Conservation (phyloP, 1,140 invertebrate genomes). For the Lucilia cuprina region DNA sequence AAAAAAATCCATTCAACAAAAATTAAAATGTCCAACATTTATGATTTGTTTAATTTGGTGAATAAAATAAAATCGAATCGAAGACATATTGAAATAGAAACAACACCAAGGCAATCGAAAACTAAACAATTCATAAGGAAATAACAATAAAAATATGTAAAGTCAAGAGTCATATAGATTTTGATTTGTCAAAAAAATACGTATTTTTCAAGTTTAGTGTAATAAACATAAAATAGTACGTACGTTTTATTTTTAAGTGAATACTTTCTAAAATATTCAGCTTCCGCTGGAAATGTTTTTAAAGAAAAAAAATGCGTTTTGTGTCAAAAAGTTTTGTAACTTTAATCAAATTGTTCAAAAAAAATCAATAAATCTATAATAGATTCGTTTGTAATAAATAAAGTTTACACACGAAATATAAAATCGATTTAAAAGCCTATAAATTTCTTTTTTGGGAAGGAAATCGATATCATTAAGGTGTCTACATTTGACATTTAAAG, state of each 20-base stretch:
- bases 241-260: not conserved
- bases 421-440: too few relatives aligned
- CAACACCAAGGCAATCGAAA: not conserved
- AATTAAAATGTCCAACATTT: not conserved
- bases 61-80: not conserved
- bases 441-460: too few relatives aligned
- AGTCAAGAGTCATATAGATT: not conserved
- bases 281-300: not conserved
- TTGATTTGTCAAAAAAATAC: too few relatives aligned
- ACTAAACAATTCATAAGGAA: not conserved
- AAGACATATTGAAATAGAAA: not conserved
- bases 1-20: not conserved
- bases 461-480: too few relatives aligned
- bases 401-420: too few relatives aligned
- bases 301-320: conserved; percentile 1
- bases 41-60: not conserved
- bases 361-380: too few relatives aligned
- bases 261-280: not conserved
- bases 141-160: not conserved
- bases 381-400: too few relatives aligned
- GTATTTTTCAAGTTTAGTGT: not conserved
- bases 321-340: not conserved
- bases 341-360: too few relatives aligned
- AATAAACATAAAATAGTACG: not conserved
- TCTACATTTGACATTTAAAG: too few relatives aligned